Evolutionary conservation across 2,888 invertebrate species (phyloP).

Genomic region (Eupithecia inturbata): DNA sequence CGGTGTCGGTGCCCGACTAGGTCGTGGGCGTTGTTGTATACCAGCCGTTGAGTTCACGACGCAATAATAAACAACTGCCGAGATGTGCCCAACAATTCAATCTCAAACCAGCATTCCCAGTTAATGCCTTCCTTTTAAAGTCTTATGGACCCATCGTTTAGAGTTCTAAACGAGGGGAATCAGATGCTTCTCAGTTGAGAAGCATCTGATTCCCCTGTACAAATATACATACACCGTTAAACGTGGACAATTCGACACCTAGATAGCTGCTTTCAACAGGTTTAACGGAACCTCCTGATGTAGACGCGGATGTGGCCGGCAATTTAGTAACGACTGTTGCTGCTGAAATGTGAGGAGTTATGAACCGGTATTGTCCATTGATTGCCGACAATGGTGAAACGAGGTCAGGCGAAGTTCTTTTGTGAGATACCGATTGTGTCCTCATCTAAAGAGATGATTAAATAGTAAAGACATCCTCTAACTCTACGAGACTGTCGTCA

Average conservation of each 20-base stretch:
- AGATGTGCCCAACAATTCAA: constrained; percentile 59
- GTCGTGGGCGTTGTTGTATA: constrained; percentile 68
- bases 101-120: constrained; percentile 41
- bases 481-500: constrained; percentile 22
- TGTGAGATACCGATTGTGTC: constrained; percentile 65
- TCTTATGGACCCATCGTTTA: neutral
- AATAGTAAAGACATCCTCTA: constrained; percentile 35
- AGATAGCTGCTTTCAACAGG: constrained; percentile 50
- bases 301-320: constrained; percentile 58
- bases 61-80: constrained; percentile 61
- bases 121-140: constrained; percentile 16
- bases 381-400: constrained; percentile 61
- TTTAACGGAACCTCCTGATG: constrained; percentile 61
- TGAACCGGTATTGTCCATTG: constrained; percentile 58
- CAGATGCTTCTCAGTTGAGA: too few species aligned
- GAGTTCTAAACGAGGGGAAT: too few species aligned
- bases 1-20: constrained; percentile 62
- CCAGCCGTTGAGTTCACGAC: constrained; percentile 65
- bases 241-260: constrained; percentile 54
- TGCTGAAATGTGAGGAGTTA: constrained; percentile 47
- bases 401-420: constrained; percentile 64
- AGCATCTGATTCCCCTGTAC: neutral
- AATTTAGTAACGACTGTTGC: constrained; percentile 60
- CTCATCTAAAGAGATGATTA: constrained; percentile 45
- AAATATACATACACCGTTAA: constrained; percentile 55